Conservation (phyloP, 2,113 vertebrate species). For the Chloropsis hardwickii region DNA sequence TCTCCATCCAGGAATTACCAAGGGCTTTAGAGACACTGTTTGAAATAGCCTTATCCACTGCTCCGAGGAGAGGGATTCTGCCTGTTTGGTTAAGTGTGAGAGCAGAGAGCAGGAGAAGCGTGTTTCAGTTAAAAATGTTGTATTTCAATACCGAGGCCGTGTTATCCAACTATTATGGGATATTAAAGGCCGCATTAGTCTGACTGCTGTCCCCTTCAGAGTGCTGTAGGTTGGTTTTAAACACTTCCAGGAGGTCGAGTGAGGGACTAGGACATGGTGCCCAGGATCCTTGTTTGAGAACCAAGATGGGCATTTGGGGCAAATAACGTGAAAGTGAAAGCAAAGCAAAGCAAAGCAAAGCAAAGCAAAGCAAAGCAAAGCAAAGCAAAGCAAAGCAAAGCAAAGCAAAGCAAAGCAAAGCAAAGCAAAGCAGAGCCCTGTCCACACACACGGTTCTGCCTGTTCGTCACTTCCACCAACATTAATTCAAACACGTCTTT, state of each 20-base stretch:
- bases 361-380: neutral
- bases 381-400: neutral
- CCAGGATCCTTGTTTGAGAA: neutral
- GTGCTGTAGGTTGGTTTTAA: neutral
- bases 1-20: neutral
- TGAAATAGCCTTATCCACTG: neutral
- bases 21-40: neutral
- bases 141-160: neutral
- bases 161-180: neutral
- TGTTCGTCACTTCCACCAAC: rapidly evolving
- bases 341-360: neutral
- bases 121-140: neutral
- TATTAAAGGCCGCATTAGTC: neutral
- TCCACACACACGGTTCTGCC: rapidly evolving
- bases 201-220: neutral
- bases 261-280: rapidly evolving
- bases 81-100: neutral
- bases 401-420: neutral
- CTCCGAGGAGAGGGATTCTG: neutral
- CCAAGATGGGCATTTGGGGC: neutral
- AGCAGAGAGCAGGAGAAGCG: neutral
- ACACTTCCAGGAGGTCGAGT: neutral
- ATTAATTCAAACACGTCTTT: neutral
- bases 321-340: neutral
- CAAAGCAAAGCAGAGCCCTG: neutral